A percentile compares a stretch with the other conserved stretches of the same genome.
Evolutionary conservation across 2,888 invertebrate species (phyloP).

Genomic region (Caenorhabditis sp.): DNA sequence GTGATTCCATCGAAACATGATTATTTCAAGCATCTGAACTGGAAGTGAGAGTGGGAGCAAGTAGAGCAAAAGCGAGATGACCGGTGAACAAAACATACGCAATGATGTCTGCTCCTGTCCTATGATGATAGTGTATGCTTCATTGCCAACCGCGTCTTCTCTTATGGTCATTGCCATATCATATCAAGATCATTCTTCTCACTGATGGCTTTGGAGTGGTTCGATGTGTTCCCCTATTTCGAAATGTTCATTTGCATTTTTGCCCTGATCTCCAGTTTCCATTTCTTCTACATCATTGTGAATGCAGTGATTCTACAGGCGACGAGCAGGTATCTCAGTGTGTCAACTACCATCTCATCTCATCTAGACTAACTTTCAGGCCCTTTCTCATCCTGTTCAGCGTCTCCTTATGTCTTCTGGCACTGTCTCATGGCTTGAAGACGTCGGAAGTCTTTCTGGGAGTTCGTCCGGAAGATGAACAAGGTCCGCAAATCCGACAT

Average conservation of each 20-base stretch:
- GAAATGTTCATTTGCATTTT: conserved; percentile 14
- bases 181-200: not conserved
- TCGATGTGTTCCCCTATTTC: conserved; percentile 11
- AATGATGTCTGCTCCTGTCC: conserved; percentile 9
- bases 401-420: conserved; percentile 32
- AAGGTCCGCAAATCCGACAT: not conserved
- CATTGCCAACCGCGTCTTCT: too few species aligned
- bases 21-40: conserved; percentile 40
- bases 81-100: not conserved
- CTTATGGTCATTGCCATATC: too few species aligned
- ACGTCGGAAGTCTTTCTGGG: conserved; percentile 30
- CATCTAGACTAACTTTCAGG: conserved; percentile 2
- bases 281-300: conserved; percentile 38
- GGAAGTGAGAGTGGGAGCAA: too few species aligned
- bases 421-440: conserved; percentile 41
- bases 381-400: conserved; percentile 30
- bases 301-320: conserved; percentile 20
- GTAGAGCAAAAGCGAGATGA: not conserved
- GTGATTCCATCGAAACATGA: conserved; percentile 44
- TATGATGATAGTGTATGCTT: too few species aligned
- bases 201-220: conserved; percentile 20
- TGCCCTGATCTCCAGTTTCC: conserved; percentile 27
- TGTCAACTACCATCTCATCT: not conserved
- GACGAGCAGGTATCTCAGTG: conserved; percentile 30
- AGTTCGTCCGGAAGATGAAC: conserved; percentile 16